Evolutionary conservation across 2,888 invertebrate species (phyloP).

Genomic region (Petrolisthes cinctipes): DNA sequence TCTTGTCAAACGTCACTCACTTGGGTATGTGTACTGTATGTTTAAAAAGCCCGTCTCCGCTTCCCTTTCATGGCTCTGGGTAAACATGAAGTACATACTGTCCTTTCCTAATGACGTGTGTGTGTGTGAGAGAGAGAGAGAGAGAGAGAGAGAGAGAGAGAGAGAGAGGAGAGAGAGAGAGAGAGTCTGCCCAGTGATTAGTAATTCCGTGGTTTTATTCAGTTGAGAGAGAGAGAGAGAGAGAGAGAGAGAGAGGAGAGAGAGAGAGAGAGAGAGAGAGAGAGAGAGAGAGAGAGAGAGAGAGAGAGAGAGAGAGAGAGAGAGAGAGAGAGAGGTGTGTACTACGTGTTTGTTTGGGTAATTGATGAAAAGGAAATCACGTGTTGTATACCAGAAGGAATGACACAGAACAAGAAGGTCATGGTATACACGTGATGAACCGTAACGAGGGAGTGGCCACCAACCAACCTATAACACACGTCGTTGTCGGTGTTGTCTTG

Average conservation of each 20-base stretch:
- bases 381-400: background rate
- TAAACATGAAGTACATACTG: too few relatives aligned
- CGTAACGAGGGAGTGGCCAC: background rate
- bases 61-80: too few relatives aligned
- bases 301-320: background rate
- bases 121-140: too few relatives aligned
- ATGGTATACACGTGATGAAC: background rate
- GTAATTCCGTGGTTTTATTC: too few relatives aligned
- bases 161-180: conserved; percentile 6
- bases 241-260: background rate
- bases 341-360: background rate
- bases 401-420: background rate
- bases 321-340: background rate
- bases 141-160: conserved; percentile 6
- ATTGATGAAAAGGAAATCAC: background rate
- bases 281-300: background rate
- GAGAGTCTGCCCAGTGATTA: background rate
- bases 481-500: too few relatives aligned
- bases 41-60: too few relatives aligned
- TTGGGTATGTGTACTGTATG: too few relatives aligned
- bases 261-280: background rate
- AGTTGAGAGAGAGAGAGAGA: conserved; percentile 13
- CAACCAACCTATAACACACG: too few relatives aligned
- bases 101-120: too few relatives aligned
- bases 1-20: too few relatives aligned